These are phyloP conservation scores for Heliconius hermathena DNA, from an alignment of 1,140 invertebrate species.

Conservation along the genomic window DNA sequence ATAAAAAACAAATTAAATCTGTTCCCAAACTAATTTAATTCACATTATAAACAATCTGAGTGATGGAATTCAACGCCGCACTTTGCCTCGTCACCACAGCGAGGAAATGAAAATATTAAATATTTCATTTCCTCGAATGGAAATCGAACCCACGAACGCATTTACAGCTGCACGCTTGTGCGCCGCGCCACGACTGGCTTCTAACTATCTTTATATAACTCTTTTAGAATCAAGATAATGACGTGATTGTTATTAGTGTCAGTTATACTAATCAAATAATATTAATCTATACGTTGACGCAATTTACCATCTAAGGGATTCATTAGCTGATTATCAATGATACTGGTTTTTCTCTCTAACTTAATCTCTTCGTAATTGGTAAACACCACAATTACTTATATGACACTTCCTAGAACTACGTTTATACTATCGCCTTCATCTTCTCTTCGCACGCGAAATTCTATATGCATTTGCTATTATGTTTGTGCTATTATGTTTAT, in stretches of 20 bases:
- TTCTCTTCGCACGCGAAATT: background rate
- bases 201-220: background rate
- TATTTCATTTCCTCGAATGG: too few relatives aligned
- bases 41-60: too few relatives aligned
- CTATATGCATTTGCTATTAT: background rate
- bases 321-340: conserved; percentile 24
- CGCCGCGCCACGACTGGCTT: too few relatives aligned
- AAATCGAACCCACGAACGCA: too few relatives aligned
- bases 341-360: conserved; percentile 10
- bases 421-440: background rate
- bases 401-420: conserved; percentile 27
- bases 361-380: conserved; percentile 16
- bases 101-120: too few relatives aligned
- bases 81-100: too few relatives aligned
- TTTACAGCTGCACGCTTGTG: too few relatives aligned
- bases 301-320: conserved; percentile 21
- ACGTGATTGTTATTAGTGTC: conserved; percentile 19
- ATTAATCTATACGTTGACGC: conserved; percentile 9
- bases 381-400: conserved; percentile 23
- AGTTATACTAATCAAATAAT: conserved; percentile 17
- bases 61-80: too few relatives aligned
- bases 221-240: background rate
- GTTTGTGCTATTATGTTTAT: background rate
- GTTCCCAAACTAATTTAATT: too few relatives aligned
- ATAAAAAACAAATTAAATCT: too few relatives aligned